Conservation (phyloP, 2,888 invertebrate species). For the Scelioninae gen. 2 region DNA sequence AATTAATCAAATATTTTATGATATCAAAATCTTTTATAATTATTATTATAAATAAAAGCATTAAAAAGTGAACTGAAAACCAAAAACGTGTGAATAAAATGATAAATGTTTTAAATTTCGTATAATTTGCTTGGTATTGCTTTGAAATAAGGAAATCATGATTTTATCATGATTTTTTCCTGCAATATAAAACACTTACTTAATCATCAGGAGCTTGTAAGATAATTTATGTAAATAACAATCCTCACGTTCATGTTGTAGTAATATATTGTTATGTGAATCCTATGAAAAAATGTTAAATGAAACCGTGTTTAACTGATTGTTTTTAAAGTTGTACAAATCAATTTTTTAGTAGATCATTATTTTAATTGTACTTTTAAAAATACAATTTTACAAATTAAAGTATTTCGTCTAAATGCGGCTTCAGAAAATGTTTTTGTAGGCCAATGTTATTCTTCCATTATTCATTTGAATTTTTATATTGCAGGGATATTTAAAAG, state of each 20-base stretch:
- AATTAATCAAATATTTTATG: too few species aligned
- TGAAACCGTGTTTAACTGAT: constrained; percentile 1
- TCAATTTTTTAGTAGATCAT: not conserved
- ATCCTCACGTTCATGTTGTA: constrained; percentile 43
- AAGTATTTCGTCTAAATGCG: not conserved
- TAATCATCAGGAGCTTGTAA: constrained; percentile 43
- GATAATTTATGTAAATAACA: constrained; percentile 40
- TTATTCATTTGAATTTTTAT: too few species aligned
- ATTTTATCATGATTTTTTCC: not conserved
- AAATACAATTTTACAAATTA: not conserved
- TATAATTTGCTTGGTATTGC: not conserved
- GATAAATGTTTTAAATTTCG: too few species aligned
- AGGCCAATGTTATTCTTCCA: too few species aligned
- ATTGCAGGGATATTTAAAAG: constrained; percentile 90
- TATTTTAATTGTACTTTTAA: not conserved
- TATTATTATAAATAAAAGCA: too few species aligned
- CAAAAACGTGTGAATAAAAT: too few species aligned
- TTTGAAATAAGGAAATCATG: not conserved
- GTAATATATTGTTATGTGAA: constrained; percentile 11
- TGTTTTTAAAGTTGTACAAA: not conserved
- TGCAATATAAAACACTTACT: constrained; percentile 1
- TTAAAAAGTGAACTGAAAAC: too few species aligned
- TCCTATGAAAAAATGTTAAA: constrained; percentile 22
- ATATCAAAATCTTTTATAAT: too few species aligned
- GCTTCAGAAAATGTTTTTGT: constrained; percentile 33